These are phyloP conservation scores for Melipona beecheii DNA, from an alignment of 2,888 invertebrate species.

Conservation along the genomic window DNA sequence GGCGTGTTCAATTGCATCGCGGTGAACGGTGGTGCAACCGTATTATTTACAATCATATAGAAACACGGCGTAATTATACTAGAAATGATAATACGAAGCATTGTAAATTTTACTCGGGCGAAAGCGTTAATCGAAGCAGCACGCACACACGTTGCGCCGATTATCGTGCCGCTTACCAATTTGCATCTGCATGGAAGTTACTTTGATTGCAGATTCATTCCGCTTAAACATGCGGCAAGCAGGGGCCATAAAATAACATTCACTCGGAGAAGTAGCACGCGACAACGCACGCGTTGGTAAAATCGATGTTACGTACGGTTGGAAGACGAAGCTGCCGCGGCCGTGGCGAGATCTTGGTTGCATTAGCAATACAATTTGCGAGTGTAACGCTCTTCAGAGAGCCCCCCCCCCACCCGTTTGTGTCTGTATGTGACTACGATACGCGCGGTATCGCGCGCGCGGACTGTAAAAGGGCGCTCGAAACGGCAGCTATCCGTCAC, in stretches of 20 bases:
- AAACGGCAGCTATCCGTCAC: slow-evolving; percentile 42
- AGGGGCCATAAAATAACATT: slow-evolving; percentile 35
- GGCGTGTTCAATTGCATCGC: slow-evolving; percentile 47
- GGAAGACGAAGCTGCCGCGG: slow-evolving; percentile 20
- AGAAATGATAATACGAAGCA: slow-evolving; percentile 55
- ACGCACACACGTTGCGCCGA: slow-evolving; percentile 35
- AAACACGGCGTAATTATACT: slow-evolving; percentile 58
- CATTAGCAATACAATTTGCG: slow-evolving; percentile 35
- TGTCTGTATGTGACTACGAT: slow-evolving; percentile 13
- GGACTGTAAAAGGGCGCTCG: slow-evolving; percentile 64
- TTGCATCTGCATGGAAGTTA: slow-evolving; percentile 41
- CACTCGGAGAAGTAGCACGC: slow-evolving; percentile 25
- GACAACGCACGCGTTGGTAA: neutral
- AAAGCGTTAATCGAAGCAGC: slow-evolving; percentile 55
- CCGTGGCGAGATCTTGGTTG: slow-evolving; percentile 12
- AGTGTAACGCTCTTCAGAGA: slow-evolving; percentile 2
- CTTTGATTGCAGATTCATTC: slow-evolving; percentile 46
- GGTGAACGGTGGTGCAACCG: slow-evolving; percentile 40
- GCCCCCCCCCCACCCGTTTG: neutral
- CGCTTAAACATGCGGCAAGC: slow-evolving; percentile 37
- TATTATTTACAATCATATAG: slow-evolving; percentile 56
- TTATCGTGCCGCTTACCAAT: slow-evolving; percentile 50
- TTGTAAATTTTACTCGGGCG: slow-evolving; percentile 54
- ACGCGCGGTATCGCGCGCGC: slow-evolving; percentile 32
- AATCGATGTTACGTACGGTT: slow-evolving; percentile 16